Evolutionary conservation across 2,113 vertebrate species (phyloP), one percentile per base, ranked within the genome.

Genomic region (Pholis gunnellus): DNA sequence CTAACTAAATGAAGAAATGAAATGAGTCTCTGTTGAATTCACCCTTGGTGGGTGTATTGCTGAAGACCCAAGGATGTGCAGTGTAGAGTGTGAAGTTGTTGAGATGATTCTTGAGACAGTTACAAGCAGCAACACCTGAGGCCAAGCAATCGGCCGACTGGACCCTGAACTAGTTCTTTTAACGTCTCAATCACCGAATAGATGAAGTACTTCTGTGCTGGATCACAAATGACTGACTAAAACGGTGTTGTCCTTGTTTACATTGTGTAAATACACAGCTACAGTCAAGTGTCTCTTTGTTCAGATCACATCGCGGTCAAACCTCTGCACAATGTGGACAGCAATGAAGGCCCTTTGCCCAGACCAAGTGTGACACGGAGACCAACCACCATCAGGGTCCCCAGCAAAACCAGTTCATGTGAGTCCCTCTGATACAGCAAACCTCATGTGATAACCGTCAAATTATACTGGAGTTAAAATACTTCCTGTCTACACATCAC

Each of bases 331-430:
- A 87, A 73, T 78, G 93, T 27, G 27, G 87, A 88, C 87, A 82
- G 92, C 94, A 73, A 71, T 52, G 74, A 87, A 82, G 61, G 29
- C 75, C 88, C 94, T 85, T 9, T 89, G 83, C 78, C 31, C 9
- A 78, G 76, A 74, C 89, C 75, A 42, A 88, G 84, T 73, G 0
- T 94, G 44, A 84, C 91, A 31, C 95, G 95, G 75, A 98, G 97
- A 87, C 98, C 98, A 54, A 99, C 98, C 72, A 97, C 97, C 85
- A 99, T 99, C 90, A 94, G 96, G 87, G 97, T 99, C 50, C 96
- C 97, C 87, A 95, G 96, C 89, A 96, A 94, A 93, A 83, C 93
- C 0, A 92, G 72, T 67, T 96, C 95, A 79, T 25, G 94, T 95
- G 59, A 94, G 94, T 93, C 42, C n/a, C 15, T 15, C 29, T 27